Evolutionary conservation across 2,113 vertebrate genomes (phyloP).

Genomic region (Caranx melampygus): DNA sequence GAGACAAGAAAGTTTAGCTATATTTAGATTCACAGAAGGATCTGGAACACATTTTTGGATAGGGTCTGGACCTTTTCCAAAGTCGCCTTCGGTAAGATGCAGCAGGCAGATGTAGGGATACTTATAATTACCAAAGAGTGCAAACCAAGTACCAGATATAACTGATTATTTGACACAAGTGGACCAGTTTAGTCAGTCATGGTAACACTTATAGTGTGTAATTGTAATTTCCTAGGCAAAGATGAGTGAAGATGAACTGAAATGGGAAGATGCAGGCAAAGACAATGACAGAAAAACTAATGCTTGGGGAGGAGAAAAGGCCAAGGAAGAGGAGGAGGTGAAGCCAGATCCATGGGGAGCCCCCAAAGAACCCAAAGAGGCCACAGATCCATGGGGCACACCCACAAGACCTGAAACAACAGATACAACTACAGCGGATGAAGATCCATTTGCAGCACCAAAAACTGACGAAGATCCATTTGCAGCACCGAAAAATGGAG

Average conservation of each 20-base stretch:
- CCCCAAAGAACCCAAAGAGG: conserved; percentile 57
- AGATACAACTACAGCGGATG: conserved; percentile 43
- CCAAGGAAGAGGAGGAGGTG: conserved; percentile 21
- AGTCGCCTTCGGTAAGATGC: background rate
- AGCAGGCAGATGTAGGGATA: background rate
- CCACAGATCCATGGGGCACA: conserved; percentile 65
- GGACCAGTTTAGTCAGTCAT: background rate
- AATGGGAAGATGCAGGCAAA: conserved; percentile 80
- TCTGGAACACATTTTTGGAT: too few relatives aligned
- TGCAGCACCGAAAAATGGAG: conserved; percentile 11
- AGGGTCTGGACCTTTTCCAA: too few relatives aligned
- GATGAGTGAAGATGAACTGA: conserved; percentile 75
- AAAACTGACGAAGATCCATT: conserved; percentile 34
- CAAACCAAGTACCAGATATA: background rate
- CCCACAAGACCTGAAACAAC: conserved; percentile 43
- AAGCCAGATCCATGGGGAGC: conserved; percentile 56
- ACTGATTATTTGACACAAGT: background rate
- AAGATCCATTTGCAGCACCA: conserved; percentile 44
- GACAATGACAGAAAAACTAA: background rate
- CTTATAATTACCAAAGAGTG: background rate
- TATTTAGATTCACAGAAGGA: too few relatives aligned
- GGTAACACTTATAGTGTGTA: background rate
- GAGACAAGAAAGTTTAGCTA: background rate
- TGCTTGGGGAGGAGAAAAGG: conserved; percentile 54
- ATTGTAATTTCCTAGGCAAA: conserved; percentile 77